Evolutionary conservation across 2,888 invertebrate genomes (phyloP), one percentile per base, ranked within the genome.

Genomic region (Sepioteuthis lessoniana): DNA sequence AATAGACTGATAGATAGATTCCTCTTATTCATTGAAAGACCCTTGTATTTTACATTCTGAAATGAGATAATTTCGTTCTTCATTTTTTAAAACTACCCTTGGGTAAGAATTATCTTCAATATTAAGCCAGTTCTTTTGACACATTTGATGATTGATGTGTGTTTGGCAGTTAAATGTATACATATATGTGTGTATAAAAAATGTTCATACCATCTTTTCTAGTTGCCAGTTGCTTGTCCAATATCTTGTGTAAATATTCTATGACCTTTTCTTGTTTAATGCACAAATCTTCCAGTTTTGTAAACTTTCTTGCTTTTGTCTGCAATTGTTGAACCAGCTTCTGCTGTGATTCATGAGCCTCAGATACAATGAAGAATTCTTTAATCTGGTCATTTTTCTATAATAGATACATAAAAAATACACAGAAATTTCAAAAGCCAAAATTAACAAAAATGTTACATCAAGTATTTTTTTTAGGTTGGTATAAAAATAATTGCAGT

Each of bases 241-340:
- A 47, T 0, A 47, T 47, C n/a, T 92, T 42, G 46, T 92, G 92
- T n/a, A 92, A 47, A 92, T 47, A 92, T 47, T 92, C 92, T 28
- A 92, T 92, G 19, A 92, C 92, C 35, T 92, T 92, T n/a, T 92
- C 92, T 42, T 92, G 92, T 92, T 92, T 92, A 46, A 92, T 47
- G 47, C 92, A 92, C 31, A 92, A n/a, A 92, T 92, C 92, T 92
- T 92, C 92, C 92, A 92, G 42, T 47, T n/a, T 47, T n/a, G 25
- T n/a, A n/a, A 46, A 47, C 31, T 92, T 92, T 47, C 46, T 92
- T 31, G n/a, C 47, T 92, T 47, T 92, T 5, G 31, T 31, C n/a
- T 92, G 92, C 42, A 92, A 47, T 21, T 47, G 25, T 47, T 92
- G 92, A 46, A 92, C 47, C 16, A 92, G 47, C 2, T 92, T 92